phyloP scores from a whole-genome alignment of 2,113 vertebrate genomes.

The Ranitomeya imitator region DNA sequence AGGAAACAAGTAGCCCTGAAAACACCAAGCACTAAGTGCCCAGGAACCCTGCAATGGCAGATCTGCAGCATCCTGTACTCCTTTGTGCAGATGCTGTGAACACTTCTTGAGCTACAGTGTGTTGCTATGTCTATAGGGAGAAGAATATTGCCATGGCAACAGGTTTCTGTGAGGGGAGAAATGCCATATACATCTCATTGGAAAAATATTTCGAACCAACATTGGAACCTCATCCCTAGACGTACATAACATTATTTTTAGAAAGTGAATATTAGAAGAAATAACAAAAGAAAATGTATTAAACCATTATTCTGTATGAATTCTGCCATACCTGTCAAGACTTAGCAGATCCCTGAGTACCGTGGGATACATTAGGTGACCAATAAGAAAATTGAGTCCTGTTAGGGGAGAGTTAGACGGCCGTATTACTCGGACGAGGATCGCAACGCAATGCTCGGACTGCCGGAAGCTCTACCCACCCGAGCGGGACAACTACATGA shows the following conservation, averaged over 20 bases:
- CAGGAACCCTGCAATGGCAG: neutral
- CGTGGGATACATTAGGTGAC: too few relatives aligned
- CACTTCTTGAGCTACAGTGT: slow-evolving; percentile 46
- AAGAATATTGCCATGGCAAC: slow-evolving; percentile 55
- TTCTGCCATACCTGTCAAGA: neutral
- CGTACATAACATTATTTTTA: neutral
- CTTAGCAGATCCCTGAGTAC: too few relatives aligned
- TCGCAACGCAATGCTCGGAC: too few relatives aligned
- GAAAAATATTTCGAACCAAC: slow-evolving; percentile 21
- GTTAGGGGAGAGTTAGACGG: too few relatives aligned
- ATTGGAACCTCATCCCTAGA: neutral
- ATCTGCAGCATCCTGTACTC: slow-evolving; percentile 30
- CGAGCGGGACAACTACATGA: too few relatives aligned
- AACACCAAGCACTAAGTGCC: too few relatives aligned
- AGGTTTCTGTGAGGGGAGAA: slow-evolving; percentile 47
- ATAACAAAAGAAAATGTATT: neutral
- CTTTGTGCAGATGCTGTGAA: slow-evolving; percentile 41
- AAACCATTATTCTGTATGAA: neutral
- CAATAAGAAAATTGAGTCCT: too few relatives aligned
- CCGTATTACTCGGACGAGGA: too few relatives aligned
- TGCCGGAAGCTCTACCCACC: too few relatives aligned
- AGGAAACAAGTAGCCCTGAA: neutral
- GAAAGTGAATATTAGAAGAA: neutral
- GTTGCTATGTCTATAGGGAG: slow-evolving; percentile 50
- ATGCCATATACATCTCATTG: slow-evolving; percentile 40